Conservation (phyloP, 2,888 invertebrate species). For the Norana najaformis region DNA sequence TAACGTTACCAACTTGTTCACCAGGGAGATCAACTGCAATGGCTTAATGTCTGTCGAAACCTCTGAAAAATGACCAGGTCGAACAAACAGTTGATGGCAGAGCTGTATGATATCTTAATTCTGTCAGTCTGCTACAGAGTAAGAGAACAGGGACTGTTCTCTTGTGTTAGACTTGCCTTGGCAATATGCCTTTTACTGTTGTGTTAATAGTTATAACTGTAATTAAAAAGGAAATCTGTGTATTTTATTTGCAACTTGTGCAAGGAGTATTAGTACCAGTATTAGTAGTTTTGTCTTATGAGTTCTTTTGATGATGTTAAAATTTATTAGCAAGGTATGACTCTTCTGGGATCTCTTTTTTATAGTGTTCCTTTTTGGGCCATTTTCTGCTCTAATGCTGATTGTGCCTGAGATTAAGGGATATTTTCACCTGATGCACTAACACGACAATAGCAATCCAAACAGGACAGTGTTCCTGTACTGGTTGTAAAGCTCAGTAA, state of each 20-base stretch:
- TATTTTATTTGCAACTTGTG: neutral
- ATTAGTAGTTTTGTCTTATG: neutral
- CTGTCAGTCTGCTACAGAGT: neutral
- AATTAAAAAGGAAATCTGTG: neutral
- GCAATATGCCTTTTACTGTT: too few relatives aligned
- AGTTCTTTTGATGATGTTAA: neutral
- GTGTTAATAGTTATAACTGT: neutral
- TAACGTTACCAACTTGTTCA: too few relatives aligned
- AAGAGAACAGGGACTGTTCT: neutral
- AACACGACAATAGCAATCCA: too few relatives aligned
- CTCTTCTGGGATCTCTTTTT: neutral
- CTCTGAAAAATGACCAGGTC: neutral
- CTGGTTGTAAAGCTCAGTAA: too few relatives aligned
- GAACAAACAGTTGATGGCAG: neutral
- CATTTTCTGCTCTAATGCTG: neutral
- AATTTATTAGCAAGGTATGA: neutral
- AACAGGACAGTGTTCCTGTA: too few relatives aligned
- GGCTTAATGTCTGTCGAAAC: neutral
- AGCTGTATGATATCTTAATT: neutral
- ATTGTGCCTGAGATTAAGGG: neutral
- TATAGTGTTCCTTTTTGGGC: neutral
- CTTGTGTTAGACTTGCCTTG: neutral
- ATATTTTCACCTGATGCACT: too few relatives aligned
- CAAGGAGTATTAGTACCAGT: neutral
- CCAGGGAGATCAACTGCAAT: neutral